Conservation (phyloP, 2,888 invertebrate species). For the Chrysina gloriosa region DNA sequence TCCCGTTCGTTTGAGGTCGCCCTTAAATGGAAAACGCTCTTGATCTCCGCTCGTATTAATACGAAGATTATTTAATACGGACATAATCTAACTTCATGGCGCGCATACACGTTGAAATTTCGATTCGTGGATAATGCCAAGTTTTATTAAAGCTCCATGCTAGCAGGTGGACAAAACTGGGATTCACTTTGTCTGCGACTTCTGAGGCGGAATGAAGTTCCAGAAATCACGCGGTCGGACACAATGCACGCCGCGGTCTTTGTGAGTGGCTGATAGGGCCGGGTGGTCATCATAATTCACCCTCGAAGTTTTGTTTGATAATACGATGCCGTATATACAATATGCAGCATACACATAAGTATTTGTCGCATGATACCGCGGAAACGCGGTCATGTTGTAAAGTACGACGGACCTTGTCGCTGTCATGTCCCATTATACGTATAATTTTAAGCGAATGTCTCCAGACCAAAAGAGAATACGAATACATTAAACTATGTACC, state of each 20-base stretch:
- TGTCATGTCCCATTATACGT: neutral
- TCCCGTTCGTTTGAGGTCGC: neutral
- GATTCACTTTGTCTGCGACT: neutral
- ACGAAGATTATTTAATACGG: neutral
- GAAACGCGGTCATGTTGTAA: neutral
- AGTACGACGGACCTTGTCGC: neutral
- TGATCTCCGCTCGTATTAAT: neutral
- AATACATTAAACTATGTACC: neutral
- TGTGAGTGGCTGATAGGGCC: neutral
- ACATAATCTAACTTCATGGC: neutral
- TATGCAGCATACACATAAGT: neutral
- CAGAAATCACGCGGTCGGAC: neutral
- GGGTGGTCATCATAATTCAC: neutral
- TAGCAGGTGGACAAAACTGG: neutral
- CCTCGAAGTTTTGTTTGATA: conserved; percentile 10
- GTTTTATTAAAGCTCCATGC: neutral
- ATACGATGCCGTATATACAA: too few relatives aligned
- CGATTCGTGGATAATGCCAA: neutral
- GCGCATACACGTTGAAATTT: neutral
- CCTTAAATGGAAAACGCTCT: neutral
- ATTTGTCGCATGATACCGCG: neutral
- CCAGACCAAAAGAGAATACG: conserved; percentile 2
- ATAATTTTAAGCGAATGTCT: conserved; percentile 1
- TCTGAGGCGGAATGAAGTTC: conserved; percentile 2
- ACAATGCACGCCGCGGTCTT: conserved; percentile 6